Percentiles rank a stretch among this genome's conserved stretches.
These are phyloP conservation scores for Podilymbus podiceps DNA, from an alignment of 2,113 vertebrate genomes.

Conservation along the genomic window DNA sequence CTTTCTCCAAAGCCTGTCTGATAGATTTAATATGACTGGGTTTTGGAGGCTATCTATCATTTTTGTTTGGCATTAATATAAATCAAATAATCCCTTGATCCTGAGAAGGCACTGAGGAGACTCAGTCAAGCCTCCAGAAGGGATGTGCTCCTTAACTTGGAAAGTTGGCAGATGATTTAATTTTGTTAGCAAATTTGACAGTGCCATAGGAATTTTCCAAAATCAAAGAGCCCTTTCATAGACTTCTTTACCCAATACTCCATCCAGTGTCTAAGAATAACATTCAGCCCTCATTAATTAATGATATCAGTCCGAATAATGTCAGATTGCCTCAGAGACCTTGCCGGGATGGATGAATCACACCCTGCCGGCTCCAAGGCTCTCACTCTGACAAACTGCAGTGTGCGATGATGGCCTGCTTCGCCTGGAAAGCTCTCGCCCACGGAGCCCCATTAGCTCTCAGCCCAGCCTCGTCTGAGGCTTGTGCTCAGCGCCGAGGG, in stretches of 20 bases:
- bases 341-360: slow-evolving; percentile 51
- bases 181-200: slow-evolving; percentile 56
- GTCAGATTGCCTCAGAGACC: slow-evolving; percentile 62
- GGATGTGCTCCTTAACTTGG: slow-evolving; percentile 44
- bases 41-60: background rate
- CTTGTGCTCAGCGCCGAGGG: fast-evolving
- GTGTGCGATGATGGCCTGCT: background rate
- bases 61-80: background rate
- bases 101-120: slow-evolving; percentile 40
- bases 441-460: background rate
- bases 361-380: background rate
- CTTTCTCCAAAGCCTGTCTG: background rate
- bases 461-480: background rate
- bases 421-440: background rate
- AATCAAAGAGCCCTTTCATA: slow-evolving; percentile 67
- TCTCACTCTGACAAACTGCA: slow-evolving; percentile 41
- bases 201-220: slow-evolving; percentile 59
- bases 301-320: slow-evolving; percentile 66
- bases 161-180: slow-evolving; percentile 59
- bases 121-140: slow-evolving; percentile 22
- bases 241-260: slow-evolving; percentile 31
- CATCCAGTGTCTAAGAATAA: slow-evolving; percentile 62
- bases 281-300: slow-evolving; percentile 63
- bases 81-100: slow-evolving; percentile 40
- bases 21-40: background rate